Base-by-base conservation (phyloP, 2,797 vertebrate species). In the Emys orbicularis region DNA sequence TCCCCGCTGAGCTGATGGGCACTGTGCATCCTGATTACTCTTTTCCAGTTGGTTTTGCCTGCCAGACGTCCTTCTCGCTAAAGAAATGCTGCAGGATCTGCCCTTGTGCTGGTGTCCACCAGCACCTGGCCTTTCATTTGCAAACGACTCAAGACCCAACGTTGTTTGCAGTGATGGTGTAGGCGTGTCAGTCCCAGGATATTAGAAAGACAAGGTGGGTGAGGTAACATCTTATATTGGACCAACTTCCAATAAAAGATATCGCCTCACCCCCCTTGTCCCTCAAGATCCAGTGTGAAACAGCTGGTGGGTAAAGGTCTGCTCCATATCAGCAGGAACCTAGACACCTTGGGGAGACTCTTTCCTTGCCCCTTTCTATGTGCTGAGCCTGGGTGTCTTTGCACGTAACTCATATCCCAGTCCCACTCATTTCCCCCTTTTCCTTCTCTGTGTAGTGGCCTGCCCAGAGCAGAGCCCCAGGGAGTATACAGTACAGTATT, bases 401-500 rank as follows among this genome's bases (percentile, higher is more conserved):
- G 61, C 74, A 54, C 47, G 5, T n/a, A 76, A n/a, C 1, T 12
- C 0, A 0, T 8, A 7, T 81, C 5, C 27, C 44, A 76, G 74
- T 29, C 13, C 44, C 44, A 27, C 11, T 76, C 41, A 25, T 76
- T 47, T 47, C 72, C 12, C 41, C 72, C 23, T 44, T 6, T 74
- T 68, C 19, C 65, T 68, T 68, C 34, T 37, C n/a, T 41, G n/a
- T 29, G 29, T 13, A 27, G 72, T 44, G 23, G 23, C 72, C 41
- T 54, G 68, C 34, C 6, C 50, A 21, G 76, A 76, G 37, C 54
- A 9, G 4, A 44, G 41, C 10, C 3, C 31, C 68, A 29, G 56
- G 53, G 27, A 57, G 27, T 13, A 29, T 6, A 61, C 68, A 27
- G 19, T 25, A 3, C 0, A 0, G 13, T 82, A 77, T 31, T 90